A percentile compares a stretch with the other conserved stretches of the same genome.
These are phyloP conservation scores for Sinocyclocheilus grahami DNA, from an alignment of 2,113 vertebrate genomes.

Conservation along the genomic window DNA sequence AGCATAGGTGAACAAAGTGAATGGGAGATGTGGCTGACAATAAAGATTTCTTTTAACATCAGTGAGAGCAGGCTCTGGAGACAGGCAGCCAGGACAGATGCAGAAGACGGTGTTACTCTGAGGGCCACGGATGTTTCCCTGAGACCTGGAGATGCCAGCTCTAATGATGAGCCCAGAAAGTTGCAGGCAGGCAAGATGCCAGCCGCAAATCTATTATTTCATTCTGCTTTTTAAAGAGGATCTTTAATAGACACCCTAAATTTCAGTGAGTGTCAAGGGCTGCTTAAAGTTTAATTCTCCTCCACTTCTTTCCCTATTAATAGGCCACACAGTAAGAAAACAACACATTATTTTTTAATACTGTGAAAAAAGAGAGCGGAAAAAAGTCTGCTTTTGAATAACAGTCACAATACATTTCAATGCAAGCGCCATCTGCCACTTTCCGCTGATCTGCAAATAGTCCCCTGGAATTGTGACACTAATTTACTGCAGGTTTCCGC, in stretches of 20 bases:
- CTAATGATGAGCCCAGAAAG: conserved; percentile 72
- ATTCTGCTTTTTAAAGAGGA: conserved; percentile 66
- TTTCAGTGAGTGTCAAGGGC: conserved; percentile 64
- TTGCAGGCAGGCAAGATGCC: conserved; percentile 68
- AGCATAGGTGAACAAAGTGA: conserved; percentile 96
- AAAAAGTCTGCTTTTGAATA: conserved; percentile 28
- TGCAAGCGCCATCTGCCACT: conserved; percentile 45
- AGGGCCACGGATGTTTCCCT: conserved; percentile 80
- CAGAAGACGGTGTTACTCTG: conserved; percentile 79
- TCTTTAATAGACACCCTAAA: conserved; percentile 73
- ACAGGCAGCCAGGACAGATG: conserved; percentile 87
- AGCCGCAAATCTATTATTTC: conserved; percentile 73
- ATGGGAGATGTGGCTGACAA: conserved; percentile 96
- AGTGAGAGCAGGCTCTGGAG: conserved; percentile 87
- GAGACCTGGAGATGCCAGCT: conserved; percentile 75
- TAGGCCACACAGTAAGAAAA: conserved; percentile 66
- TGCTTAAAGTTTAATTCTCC: conserved; percentile 77
- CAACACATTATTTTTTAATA: conserved; percentile 76
- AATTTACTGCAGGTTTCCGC: conserved; percentile 23
- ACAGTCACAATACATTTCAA: conserved; percentile 32
- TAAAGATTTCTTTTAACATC: conserved; percentile 99
- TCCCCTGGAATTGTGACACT: conserved; percentile 27
- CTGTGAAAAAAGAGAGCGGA: conserved; percentile 36
- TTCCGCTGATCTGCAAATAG: conserved; percentile 54
- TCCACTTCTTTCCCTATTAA: conserved; percentile 63